Conservation (phyloP, 2,797 vertebrate genomes). For the Hippoglossus hippoglossus region DNA sequence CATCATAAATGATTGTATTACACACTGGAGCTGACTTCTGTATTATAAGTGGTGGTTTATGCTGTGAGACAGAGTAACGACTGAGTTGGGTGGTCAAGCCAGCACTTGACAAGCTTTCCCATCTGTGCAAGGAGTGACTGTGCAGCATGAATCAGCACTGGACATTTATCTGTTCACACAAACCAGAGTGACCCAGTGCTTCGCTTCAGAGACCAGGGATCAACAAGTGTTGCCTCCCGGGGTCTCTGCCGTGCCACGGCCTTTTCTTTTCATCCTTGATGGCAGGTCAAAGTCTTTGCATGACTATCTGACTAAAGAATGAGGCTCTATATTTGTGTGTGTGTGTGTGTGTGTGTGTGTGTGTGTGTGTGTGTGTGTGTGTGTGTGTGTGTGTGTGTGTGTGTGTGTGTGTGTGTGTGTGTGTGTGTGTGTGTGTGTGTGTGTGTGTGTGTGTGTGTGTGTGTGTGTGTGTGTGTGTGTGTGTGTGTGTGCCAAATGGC, state of each 20-base stretch:
- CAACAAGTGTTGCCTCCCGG: constrained; percentile 49
- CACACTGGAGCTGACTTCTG: constrained; percentile 22
- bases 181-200: constrained; percentile 39
- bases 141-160: constrained; percentile 59
- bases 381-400: constrained; percentile 66
- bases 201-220: constrained; percentile 37
- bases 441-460: constrained; percentile 67
- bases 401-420: constrained; percentile 62
- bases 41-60: constrained; percentile 19
- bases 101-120: constrained; percentile 51
- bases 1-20: neutral
- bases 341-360: constrained; percentile 62
- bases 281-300: constrained; percentile 49
- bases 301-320: constrained; percentile 55
- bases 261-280: constrained; percentile 56
- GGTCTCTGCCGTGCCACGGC: constrained; percentile 42
- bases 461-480: constrained; percentile 60
- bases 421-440: constrained; percentile 61
- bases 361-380: constrained; percentile 61
- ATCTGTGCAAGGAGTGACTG: constrained; percentile 37
- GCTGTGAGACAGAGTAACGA: constrained; percentile 35
- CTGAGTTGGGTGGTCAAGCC: constrained; percentile 21
- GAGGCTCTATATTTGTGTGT: constrained; percentile 61
- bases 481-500: constrained; percentile 70
- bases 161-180: constrained; percentile 52